Evolutionary conservation across 2,113 vertebrate genomes (phyloP).

Genomic region (Heterochromis multidens): DNA sequence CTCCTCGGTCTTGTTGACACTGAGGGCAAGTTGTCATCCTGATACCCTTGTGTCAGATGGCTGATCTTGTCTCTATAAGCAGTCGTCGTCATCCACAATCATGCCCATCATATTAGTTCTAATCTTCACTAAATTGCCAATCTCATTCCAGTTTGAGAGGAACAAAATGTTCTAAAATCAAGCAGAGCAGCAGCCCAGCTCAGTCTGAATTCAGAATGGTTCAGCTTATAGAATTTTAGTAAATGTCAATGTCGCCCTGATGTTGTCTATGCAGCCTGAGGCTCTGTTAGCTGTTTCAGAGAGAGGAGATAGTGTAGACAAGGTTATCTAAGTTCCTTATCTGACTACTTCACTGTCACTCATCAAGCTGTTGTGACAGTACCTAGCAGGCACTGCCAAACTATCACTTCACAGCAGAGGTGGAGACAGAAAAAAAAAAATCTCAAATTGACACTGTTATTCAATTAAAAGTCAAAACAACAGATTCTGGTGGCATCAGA

Average conservation of each 20-base stretch:
- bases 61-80: no score
- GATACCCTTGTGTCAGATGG: not conserved
- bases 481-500: not conserved
- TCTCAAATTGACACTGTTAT: conserved; percentile 8
- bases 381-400: conserved; percentile 33
- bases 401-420: conserved; percentile 34
- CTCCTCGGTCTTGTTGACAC: not conserved
- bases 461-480: not conserved
- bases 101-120: not conserved
- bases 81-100: not conserved
- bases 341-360: conserved; percentile 52
- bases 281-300: conserved; percentile 28
- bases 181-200: not conserved
- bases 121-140: not conserved
- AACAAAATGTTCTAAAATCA: not conserved
- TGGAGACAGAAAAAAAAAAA: not conserved
- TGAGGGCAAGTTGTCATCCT: rapidly evolving
- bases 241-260: conserved; percentile 21
- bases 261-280: conserved; percentile 34
- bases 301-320: conserved; percentile 29
- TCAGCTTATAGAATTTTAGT: conserved; percentile 38
- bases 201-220: not conserved
- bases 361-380: conserved; percentile 54
- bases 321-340: conserved; percentile 54
- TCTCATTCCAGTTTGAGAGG: not conserved